A percentile compares a stretch with the other conserved stretches of the same genome.
Conservation (phyloP, 2,888 invertebrate species). For the Apotomis betuletana region DNA sequence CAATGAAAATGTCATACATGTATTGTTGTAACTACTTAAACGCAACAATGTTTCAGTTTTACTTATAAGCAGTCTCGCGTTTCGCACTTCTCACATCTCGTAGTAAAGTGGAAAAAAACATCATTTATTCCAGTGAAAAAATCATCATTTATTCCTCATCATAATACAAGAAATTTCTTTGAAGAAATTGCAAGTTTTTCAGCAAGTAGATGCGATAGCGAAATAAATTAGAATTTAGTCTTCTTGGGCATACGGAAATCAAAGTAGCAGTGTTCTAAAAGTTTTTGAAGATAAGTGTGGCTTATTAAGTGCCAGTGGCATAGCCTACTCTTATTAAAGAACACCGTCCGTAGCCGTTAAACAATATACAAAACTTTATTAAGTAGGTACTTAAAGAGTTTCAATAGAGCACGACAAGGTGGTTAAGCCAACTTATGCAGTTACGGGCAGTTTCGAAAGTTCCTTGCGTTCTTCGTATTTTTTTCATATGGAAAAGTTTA, state of each 20-base stretch:
- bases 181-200: too few relatives aligned
- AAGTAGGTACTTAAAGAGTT: neutral
- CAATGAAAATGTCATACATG: neutral
- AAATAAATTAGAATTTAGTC: too few relatives aligned
- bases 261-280: conserved; percentile 28
- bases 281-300: neutral
- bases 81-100: too few relatives aligned
- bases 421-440: neutral
- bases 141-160: too few relatives aligned
- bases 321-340: neutral
- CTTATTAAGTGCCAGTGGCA: neutral
- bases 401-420: neutral
- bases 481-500: neutral
- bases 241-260: neutral
- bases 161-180: too few relatives aligned
- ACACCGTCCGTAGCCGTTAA: neutral
- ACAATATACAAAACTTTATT: neutral
- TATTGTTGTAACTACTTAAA: neutral
- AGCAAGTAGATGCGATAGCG: too few relatives aligned
- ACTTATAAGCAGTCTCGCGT: too few relatives aligned
- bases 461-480: neutral
- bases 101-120: too few relatives aligned
- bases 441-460: neutral
- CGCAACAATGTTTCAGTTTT: too few relatives aligned
- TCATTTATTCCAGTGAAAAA: too few relatives aligned